phyloP scores from a whole-genome alignment of 2,797 vertebrate species.

The Xenops minutus region DNA sequence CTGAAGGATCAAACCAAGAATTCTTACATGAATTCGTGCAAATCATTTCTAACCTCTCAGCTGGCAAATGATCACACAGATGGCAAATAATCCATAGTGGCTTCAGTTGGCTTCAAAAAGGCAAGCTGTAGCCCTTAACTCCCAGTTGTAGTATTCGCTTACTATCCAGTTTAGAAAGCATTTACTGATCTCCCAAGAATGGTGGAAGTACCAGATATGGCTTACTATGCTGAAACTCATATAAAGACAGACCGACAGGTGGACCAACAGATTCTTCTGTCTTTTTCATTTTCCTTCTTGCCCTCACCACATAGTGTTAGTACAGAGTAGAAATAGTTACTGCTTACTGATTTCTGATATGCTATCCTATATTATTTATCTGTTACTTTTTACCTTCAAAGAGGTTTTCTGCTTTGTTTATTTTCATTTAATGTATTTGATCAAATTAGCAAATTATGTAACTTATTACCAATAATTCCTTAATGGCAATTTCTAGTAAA shows the following conservation, averaged over 20 bases:
- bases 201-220: not conserved
- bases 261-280: not conserved
- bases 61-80: not conserved
- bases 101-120: not conserved
- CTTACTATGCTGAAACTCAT: not conserved
- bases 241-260: not conserved
- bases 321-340: not conserved
- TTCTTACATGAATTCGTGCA: not conserved
- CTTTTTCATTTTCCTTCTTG: not conserved
- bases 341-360: not conserved
- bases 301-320: not conserved
- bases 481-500: not conserved
- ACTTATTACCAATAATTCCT: not conserved
- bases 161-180: not conserved
- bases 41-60: not conserved
- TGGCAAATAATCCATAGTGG: not conserved
- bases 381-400: not conserved
- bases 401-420: accelerated
- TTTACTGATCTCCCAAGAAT: not conserved
- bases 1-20: not conserved
- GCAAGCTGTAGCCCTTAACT: not conserved
- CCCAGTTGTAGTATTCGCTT: not conserved
- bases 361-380: not conserved
- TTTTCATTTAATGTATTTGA: not conserved
- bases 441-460: not conserved